Base-by-base conservation (phyloP, 2,888 invertebrate species). In the Drosophila mimetica region DNA sequence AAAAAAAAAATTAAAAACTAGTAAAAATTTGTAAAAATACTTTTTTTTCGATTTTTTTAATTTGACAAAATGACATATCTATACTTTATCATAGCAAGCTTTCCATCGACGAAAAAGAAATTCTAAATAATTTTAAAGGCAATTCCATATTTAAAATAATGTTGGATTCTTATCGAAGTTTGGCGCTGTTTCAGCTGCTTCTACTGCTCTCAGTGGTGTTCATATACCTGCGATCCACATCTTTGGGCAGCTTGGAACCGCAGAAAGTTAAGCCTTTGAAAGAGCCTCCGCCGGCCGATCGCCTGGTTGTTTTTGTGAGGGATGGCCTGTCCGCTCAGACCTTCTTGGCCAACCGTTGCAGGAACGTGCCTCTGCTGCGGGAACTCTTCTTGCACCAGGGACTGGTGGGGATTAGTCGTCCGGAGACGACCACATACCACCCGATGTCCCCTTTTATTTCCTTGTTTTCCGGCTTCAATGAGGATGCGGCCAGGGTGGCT, bases 381-480 rank as follows among this genome's bases (percentile, higher is more conserved):
- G 46, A 78, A 2, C 71, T 92, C 3, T 86, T 92, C 13, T 30
- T 77, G 1, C 48, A 76, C 0, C 76, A 78, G 25, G 89, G 91
- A 0, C 53, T 90, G 2, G 79, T 90, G 94, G 98, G 98, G 13
- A 93, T 98, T 57, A 97, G 97, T 1, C 95, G 96, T 78, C 97
- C 98, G 2, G 93, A 96, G 88, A 97, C 98, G 13, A 98, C 98
- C 0, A 98, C 98, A 5, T 99, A 99, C 92, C 97, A 98, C 0
- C 93, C 98, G 16, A 98, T 99, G 0, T 99, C 99, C 0, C 98
- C 99, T 0, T 98, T 98, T 93, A 97, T 99, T 6, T 98, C 99
- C 1, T 93, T 99, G 3, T 95, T 98, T 79, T 98, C 98, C 58
- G 92, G 92, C 2, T 95, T 99, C 76, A 98, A 98, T 92, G 99